These are phyloP conservation scores for Temnothorax ravouxi DNA, from an alignment of 2,888 invertebrate species.

Conservation along the genomic window DNA sequence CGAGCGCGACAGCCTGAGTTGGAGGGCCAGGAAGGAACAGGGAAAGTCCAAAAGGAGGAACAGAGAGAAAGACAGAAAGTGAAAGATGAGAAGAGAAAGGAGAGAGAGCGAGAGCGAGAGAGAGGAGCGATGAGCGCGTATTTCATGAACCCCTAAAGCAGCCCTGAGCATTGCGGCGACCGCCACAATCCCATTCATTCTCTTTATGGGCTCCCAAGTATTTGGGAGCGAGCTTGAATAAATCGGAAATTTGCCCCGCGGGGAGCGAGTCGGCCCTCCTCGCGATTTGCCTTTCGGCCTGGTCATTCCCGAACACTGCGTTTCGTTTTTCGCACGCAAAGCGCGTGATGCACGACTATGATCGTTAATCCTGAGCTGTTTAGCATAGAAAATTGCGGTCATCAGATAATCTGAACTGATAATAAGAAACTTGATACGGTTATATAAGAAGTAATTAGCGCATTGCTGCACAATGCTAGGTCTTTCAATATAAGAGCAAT, in stretches of 20 bases:
- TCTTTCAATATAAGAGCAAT: neutral
- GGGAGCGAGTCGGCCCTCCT: slow-evolving; percentile 61
- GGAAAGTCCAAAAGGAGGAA: slow-evolving; percentile 38
- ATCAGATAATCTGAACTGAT: neutral
- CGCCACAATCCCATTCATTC: slow-evolving; percentile 84
- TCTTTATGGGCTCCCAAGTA: slow-evolving; percentile 84
- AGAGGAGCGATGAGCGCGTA: slow-evolving; percentile 77
- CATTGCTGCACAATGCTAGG: neutral
- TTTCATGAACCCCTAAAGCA: slow-evolving; percentile 83
- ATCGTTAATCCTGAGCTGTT: slow-evolving; percentile 18
- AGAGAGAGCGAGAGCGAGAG: slow-evolving; percentile 62
- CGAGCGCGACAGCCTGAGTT: slow-evolving; percentile 39
- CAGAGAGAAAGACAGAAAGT: slow-evolving; percentile 59
- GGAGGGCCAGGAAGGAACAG: slow-evolving; percentile 37
- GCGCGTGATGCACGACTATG: slow-evolving; percentile 5
- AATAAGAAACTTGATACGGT: neutral
- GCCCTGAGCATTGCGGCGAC: slow-evolving; percentile 80
- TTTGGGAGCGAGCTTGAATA: slow-evolving; percentile 83
- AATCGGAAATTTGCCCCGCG: slow-evolving; percentile 83
- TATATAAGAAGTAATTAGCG: neutral
- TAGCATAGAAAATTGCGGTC: neutral
- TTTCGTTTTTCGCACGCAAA: slow-evolving; percentile 11
- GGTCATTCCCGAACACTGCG: slow-evolving; percentile 62
- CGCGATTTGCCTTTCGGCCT: slow-evolving; percentile 72
- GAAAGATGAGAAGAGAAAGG: slow-evolving; percentile 47